A percentile compares a stretch with the other conserved stretches of the same genome.
These are phyloP conservation scores for Chlorocebus sabaeus DNA, from an alignment of 2,113 vertebrate species.

Conservation along the genomic window DNA sequence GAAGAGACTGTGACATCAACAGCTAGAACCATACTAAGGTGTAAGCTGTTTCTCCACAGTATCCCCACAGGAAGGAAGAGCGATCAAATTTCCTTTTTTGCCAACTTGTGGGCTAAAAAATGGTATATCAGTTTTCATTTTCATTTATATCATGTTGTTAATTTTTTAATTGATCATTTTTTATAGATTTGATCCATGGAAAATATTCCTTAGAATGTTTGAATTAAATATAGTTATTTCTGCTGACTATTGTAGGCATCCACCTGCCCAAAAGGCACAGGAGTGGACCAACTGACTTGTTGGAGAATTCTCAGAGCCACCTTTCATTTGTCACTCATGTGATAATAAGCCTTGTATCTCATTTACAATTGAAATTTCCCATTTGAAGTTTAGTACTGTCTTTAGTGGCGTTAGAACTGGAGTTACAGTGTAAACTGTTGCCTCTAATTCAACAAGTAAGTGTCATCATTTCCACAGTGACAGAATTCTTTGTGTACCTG, in stretches of 20 bases:
- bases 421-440: background rate
- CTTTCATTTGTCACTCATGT: background rate
- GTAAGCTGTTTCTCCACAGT: background rate
- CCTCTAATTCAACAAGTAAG: background rate
- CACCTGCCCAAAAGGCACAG: background rate
- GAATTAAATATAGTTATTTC: background rate
- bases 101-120: background rate
- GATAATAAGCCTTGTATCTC: background rate
- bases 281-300: background rate
- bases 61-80: background rate
- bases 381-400: constrained; percentile 7
- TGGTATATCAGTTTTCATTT: background rate
- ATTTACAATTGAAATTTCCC: background rate
- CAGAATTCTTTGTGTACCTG: background rate
- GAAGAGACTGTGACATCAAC: background rate
- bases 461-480: background rate
- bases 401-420: background rate
- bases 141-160: background rate
- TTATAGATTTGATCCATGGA: background rate
- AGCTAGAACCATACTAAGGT: background rate
- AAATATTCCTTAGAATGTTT: background rate
- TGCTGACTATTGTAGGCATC: background rate
- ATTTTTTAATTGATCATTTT: background rate
- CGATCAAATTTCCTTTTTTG: background rate
- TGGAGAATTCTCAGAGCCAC: background rate